Evolutionary conservation across 2,888 invertebrate genomes (phyloP).

Genomic region (Cephalotes varians): DNA sequence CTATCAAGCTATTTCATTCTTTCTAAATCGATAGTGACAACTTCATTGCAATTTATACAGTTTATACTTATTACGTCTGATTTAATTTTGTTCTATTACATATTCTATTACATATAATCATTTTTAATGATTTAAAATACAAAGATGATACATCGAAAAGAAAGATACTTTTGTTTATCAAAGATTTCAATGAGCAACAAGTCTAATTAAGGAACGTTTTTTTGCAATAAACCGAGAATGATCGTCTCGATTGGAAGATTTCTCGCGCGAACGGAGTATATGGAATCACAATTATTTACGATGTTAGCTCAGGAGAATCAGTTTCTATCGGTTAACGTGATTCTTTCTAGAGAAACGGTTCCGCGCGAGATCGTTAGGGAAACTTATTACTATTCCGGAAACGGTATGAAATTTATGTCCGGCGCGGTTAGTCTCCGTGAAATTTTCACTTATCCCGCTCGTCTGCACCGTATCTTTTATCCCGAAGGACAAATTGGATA

Average conservation of each 20-base stretch:
- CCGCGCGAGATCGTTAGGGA: conserved; percentile 42
- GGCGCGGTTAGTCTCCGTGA: conserved; percentile 51
- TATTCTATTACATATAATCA: too few relatives aligned
- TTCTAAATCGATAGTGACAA: too few relatives aligned
- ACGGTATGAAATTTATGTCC: conserved; percentile 53
- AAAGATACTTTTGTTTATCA: not conserved
- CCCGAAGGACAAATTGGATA: conserved; percentile 74
- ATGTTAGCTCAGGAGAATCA: conserved; percentile 10
- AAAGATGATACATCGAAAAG: not conserved
- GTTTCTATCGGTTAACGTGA: conserved; percentile 30
- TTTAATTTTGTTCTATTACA: not conserved
- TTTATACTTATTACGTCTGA: too few relatives aligned
- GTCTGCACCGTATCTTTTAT: conserved; percentile 61
- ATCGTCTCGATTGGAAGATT: not conserved
- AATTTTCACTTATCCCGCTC: conserved; percentile 69
- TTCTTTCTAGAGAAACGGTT: conserved; percentile 32
- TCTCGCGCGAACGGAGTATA: not conserved
- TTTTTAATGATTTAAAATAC: not conserved
- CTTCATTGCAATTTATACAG: too few relatives aligned
- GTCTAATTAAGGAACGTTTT: not conserved
- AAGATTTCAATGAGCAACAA: not conserved
- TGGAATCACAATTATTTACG: conserved; percentile 42
- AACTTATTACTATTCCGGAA: conserved; percentile 56
- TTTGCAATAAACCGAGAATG: too few relatives aligned
- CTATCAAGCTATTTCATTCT: too few relatives aligned